phyloP scores from a whole-genome alignment of 30 jellyfish, hydroid and myxozoan genomes.

The Pseudorhiza aurosa region DNA sequence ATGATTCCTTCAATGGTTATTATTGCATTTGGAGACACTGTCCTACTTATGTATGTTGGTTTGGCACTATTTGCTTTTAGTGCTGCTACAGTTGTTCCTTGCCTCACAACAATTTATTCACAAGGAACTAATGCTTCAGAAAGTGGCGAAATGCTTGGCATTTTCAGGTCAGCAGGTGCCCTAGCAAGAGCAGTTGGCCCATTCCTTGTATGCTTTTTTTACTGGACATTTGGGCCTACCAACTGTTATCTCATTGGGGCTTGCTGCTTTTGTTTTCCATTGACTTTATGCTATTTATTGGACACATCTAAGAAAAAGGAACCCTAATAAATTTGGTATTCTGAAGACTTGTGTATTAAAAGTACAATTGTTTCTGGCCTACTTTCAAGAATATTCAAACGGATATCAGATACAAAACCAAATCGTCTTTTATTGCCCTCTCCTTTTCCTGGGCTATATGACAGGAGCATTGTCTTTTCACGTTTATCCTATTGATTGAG shows the following conservation, averaged over 20 bases:
- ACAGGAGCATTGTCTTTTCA: no score
- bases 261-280: constrained; percentile 71
- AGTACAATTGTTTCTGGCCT: no score
- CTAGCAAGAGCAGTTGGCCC: constrained; percentile 99
- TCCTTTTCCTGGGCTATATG: no score
- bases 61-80: constrained; percentile 79
- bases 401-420: no score
- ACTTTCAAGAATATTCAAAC: no score
- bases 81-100: constrained; percentile 94
- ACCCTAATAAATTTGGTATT: no score
- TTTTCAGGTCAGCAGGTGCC: constrained; percentile 96
- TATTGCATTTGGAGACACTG: constrained; percentile 52
- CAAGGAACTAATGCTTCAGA: constrained; percentile 48
- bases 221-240: constrained; percentile 96
- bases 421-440: no score
- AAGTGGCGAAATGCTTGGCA: constrained; percentile 96
- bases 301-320: neutral
- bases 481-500: no score
- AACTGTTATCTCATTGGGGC: constrained; percentile 89
- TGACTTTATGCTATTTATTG: constrained; percentile 19
- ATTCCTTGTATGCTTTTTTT: constrained; percentile 55
- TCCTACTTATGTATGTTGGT: constrained; percentile 38
- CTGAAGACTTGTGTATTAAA: no score
- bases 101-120: constrained; percentile 89
- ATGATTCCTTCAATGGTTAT: constrained; percentile 83